Base-by-base conservation (phyloP, 1,140 invertebrate genomes). In the Cydia fagiglandana region DNA sequence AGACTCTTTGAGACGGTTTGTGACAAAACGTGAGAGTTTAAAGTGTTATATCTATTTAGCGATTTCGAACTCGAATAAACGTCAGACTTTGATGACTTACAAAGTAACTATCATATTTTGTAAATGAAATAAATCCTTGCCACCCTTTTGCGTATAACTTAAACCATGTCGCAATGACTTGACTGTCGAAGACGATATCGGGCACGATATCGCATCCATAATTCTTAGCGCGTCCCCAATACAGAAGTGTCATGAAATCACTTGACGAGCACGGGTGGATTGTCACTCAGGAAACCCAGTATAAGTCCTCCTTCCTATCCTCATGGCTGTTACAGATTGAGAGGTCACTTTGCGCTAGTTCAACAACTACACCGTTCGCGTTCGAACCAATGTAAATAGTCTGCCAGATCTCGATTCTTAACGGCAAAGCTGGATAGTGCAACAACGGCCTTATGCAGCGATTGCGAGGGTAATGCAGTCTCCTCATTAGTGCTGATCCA, bases 401-500 rank as follows among this genome's bases (percentile, higher is more conserved):
- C 4, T n/a, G 50, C 12, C 47, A 50, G 47, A 53, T 53, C 56
- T 7, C 20, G 9, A 61, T 61, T 61, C 53, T 20, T 61, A 61
- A 61, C 56, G 4, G 56, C 7, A 20, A n/a, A 10, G 56, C n/a
- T 61, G 56, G 56, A 61, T 61, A 61, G 56, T 61, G 56, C 17
- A 61, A 24, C 56, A 61, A 24, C 56, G 20, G 56, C 56, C 20
- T 61, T 61, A 61, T 61, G 56, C 15, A 56, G 53, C 17, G 56
- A 61, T 61, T 61, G 56, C 56, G 24, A 61, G 12, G 64, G 66
- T 70, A 70, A 70, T 70, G 34, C 66, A 41, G 34, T 34, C 30
- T 70, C 66, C 66, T 70, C 66, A 70, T 70, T 70, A 70, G 66
- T 38, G 34, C n/a, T 45, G 66, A 70, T 70, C 66, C 34, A 70